A percentile compares a stretch with the other conserved stretches of the same genome.
Conservation (phyloP, 2,113 vertebrate species). For the Onychostruthus taczanowskii region DNA sequence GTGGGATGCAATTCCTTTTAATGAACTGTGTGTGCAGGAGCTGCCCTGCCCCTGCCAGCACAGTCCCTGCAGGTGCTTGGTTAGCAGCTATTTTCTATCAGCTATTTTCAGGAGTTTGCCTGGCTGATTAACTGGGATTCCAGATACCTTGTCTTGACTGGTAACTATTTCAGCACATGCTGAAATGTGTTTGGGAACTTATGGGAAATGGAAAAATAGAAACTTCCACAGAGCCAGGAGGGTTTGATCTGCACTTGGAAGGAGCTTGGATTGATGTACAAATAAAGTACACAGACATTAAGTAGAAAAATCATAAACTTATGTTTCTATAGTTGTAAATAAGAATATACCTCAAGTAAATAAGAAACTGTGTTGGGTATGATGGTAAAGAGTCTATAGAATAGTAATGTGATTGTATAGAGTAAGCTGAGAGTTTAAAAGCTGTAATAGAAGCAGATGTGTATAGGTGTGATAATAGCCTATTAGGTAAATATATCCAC, state of each 20-base stretch:
- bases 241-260: background rate
- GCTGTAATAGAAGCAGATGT: background rate
- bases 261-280: background rate
- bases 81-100: background rate
- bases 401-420: background rate
- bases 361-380: background rate
- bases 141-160: background rate
- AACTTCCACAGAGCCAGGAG: background rate
- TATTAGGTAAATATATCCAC: background rate
- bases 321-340: background rate
- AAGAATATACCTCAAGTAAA: background rate
- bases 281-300: background rate
- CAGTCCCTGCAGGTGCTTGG: background rate
- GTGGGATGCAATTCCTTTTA: background rate
- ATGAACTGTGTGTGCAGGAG: background rate
- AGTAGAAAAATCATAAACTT: background rate
- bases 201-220: background rate
- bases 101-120: background rate
- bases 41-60: background rate
- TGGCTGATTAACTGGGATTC: background rate
- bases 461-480: background rate
- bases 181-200: background rate
- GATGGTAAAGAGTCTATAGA: background rate
- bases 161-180: background rate
- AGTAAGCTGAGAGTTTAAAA: background rate